phyloP scores from a whole-genome alignment of 64 coral and sea anemone species.

The Orbicella faveolata region DNA sequence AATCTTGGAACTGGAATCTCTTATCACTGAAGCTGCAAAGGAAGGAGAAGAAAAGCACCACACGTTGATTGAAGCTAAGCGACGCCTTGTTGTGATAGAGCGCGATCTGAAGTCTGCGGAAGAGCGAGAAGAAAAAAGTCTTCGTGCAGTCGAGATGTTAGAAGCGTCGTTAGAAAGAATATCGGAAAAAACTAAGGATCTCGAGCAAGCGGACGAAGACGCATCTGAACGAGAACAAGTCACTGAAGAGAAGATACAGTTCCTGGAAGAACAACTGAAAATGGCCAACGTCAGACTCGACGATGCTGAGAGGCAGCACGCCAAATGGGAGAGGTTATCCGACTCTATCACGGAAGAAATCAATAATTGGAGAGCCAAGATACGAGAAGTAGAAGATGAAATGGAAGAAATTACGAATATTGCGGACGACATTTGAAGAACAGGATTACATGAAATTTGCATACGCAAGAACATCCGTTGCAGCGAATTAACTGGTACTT shows the following conservation, averaged over 20 bases:
- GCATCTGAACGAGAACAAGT: slow-evolving; percentile 38
- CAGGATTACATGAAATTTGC: neutral
- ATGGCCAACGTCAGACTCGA: neutral
- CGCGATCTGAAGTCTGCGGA: slow-evolving; percentile 19
- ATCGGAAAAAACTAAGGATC: neutral
- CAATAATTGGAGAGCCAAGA: neutral
- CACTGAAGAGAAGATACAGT: slow-evolving; percentile 57
- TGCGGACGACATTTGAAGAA: neutral
- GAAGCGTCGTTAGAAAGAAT: neutral
- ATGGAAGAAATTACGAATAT: slow-evolving; percentile 1
- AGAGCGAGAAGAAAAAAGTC: neutral
- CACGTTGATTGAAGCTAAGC: slow-evolving; percentile 23
- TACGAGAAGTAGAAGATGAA: neutral
- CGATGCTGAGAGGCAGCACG: neutral
- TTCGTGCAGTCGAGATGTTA: neutral
- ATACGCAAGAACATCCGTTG: neutral
- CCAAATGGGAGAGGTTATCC: neutral
- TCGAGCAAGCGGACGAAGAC: slow-evolving; percentile 49
- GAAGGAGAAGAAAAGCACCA: slow-evolving; percentile 2
- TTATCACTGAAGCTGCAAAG: neutral
- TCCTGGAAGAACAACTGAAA: slow-evolving; percentile 55
- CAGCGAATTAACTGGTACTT: slow-evolving; percentile 10
- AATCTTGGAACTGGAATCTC: slow-evolving; percentile 5
- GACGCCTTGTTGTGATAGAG: slow-evolving; percentile 12
- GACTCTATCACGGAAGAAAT: slow-evolving; percentile 14